Evolutionary conservation across 2,888 invertebrate genomes (phyloP), one percentile per base, ranked within the genome.

Genomic region (Sepiola atlantica): DNA sequence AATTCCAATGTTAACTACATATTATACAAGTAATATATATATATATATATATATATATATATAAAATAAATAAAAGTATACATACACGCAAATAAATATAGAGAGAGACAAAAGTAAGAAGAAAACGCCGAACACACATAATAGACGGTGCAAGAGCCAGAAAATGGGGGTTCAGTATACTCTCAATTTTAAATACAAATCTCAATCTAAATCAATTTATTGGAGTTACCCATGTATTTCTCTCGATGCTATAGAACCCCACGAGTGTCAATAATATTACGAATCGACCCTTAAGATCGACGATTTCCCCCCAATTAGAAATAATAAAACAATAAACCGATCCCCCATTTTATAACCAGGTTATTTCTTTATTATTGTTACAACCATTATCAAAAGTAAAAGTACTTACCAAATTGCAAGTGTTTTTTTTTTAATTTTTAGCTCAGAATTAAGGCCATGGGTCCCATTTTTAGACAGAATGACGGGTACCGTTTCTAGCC

Each of bases 321-420:
- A 77, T 77, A n/a, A 77, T 77, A 77, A 77, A 77, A 77, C 77
- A 77, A 77, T 77, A 77, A 77, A 77, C 32, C n/a, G 77, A 77
- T 77, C 77, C 77, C 77, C 77, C 77, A 77, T 77, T 77, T 77
- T 77, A n/a, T n/a, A 77, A 77, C 77, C 77, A 77, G n/a, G 77
- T n/a, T 16, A 77, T 77, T 77, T 77, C 77, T 32, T 45, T n/a
- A 77, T 77, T 77, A 77, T 77, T 77, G 77, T 77, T 77, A 77
- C 77, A 16, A 77, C 77, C 32, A 77, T 77, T 77, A 45, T 2
- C 45, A 45, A 45, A 45, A 45, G 45, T 45, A 77, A 77, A 77
- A 32, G 77, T 77, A 77, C 77, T 77, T n/a, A 77, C 77, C 77
- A 77, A 77, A n/a, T 3, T 77, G n/a, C 14, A 16, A 3, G n/a